phyloP scores from a whole-genome alignment of 2,888 invertebrate genomes.

The Calliphora vomitoria region DNA sequence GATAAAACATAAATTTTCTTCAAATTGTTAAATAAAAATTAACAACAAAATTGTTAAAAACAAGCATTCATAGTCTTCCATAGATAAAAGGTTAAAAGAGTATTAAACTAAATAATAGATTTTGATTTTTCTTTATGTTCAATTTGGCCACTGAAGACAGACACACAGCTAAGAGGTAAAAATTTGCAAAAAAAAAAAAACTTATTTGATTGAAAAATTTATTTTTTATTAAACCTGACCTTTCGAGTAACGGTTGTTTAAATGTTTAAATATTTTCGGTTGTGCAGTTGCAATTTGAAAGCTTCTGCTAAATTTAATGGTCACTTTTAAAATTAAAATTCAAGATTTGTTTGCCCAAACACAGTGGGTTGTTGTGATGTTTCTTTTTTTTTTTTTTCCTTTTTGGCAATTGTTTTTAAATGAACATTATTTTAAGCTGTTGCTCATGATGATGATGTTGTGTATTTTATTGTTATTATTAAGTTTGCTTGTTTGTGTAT shows the following conservation, averaged over 20 bases:
- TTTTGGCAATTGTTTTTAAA: neutral
- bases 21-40: constrained; percentile 28
- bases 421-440: too few relatives aligned
- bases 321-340: neutral
- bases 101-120: constrained; percentile 27
- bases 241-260: constrained; percentile 63
- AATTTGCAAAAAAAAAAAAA: neutral
- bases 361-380: neutral
- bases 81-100: constrained; percentile 55
- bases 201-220: neutral
- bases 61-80: neutral
- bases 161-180: neutral
- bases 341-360: neutral
- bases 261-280: constrained; percentile 17
- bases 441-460: too few relatives aligned
- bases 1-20: constrained; percentile 18
- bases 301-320: constrained; percentile 48
- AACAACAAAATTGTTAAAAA: neutral
- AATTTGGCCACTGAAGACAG: neutral
- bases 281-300: constrained; percentile 44
- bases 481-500: too few relatives aligned
- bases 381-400: constrained; percentile 14
- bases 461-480: too few relatives aligned
- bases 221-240: constrained; percentile 63
- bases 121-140: neutral